These are phyloP conservation scores for Rosalia funebris DNA, from an alignment of 2,888 invertebrate genomes.

Conservation along the genomic window DNA sequence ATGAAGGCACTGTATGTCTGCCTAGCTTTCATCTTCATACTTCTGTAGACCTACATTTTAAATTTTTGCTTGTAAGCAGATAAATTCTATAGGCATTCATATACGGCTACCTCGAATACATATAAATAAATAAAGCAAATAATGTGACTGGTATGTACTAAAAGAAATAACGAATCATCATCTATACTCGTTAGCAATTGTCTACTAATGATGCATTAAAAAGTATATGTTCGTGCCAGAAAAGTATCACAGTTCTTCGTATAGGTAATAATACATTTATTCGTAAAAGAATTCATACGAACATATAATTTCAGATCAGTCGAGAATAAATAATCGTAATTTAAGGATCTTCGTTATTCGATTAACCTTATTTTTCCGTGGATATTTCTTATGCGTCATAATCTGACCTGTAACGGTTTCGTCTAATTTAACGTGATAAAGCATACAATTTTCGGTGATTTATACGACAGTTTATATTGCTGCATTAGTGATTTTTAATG, in stretches of 20 bases:
- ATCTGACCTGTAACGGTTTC: neutral
- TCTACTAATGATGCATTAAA: constrained; percentile 35
- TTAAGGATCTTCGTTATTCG: constrained; percentile 9
- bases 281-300: neutral
- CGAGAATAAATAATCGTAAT: neutral
- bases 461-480: neutral
- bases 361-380: constrained; percentile 4
- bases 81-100: neutral
- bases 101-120: neutral
- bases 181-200: constrained; percentile 33
- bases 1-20: no score
- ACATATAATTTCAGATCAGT: neutral
- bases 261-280: constrained; percentile 9
- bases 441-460: constrained; percentile 1
- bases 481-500: neutral
- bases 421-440: neutral
- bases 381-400: neutral
- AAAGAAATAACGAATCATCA: constrained; percentile 28
- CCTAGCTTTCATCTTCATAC: no score
- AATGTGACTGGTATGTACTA: constrained; percentile 25
- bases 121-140: constrained; percentile 15
- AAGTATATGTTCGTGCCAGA: constrained; percentile 21
- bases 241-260: constrained; percentile 29
- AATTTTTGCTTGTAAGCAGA: no score
- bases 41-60: no score